Base-by-base conservation (phyloP, 2,888 invertebrate genomes). In the Drosophila emarginata region DNA sequence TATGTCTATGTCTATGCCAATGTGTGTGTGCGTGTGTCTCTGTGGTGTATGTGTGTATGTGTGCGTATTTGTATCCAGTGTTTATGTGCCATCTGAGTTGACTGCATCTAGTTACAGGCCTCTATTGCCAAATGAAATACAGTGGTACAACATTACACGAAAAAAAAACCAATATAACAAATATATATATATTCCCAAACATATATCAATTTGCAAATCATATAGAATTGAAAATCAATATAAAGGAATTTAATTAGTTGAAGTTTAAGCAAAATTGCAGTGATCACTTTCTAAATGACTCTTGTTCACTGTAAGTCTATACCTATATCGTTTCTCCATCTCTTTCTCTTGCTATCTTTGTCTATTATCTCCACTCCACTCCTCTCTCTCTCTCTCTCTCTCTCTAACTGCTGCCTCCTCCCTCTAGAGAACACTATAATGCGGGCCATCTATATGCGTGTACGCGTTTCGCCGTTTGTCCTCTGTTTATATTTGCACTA, bases 391-490 rank as follows among this genome's bases (percentile, higher is more conserved):
- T 32, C 18, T 36, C 64, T 23, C 0, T 15, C 40, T 40, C 14
- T 32, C 9, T 36, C 14, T 45, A 9, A n/a, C n/a, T n/a, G n/a
- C 26, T 6, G 1, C 7, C 6, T n/a, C 59, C 15, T 9, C 18
- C 23, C 12, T 60, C 12, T 14, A 15, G 21, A 36, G 50, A 32
- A 53, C 14, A 40, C 67, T 69, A 64, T 83, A 82, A 83, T 83
- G 88, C 86, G 86, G 88, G 83, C 78, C 78, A 82, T 83, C 80
- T 88, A 73, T 82, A 83, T 88, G 83, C 83, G 78, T 75, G 68
- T 80, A 83, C 84, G 76, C 77, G 88, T 75, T 72, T 36, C 72
- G 71, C 57, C 56, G 61, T 69, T 69, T 53, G 53, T 63, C 75
- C 37, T 56, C 75, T 79, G 79, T 76, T 72, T 72, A 68, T 74